A percentile compares a stretch with the other conserved stretches of the same genome.
phyloP scores from a whole-genome alignment of 2,797 vertebrate genomes.

The Mus spretus region DNA sequence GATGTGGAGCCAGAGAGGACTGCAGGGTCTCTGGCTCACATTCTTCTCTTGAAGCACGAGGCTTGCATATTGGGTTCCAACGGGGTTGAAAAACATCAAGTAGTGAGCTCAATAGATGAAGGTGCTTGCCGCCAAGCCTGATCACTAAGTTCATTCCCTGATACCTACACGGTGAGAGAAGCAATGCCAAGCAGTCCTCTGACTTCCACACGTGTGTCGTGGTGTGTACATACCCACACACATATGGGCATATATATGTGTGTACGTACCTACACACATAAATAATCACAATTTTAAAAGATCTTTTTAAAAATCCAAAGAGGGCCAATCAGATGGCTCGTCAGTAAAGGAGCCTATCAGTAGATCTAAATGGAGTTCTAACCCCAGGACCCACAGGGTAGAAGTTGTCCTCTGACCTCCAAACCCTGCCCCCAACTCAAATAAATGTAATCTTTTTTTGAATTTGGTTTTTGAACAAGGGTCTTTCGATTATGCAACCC shows the following conservation, averaged over 20 bases:
- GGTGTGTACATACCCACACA: neutral
- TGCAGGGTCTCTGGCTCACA: neutral
- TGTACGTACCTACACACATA: neutral
- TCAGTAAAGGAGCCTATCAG: neutral
- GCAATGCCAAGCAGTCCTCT: neutral
- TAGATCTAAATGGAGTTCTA: neutral
- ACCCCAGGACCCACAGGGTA: neutral
- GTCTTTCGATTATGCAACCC: neutral
- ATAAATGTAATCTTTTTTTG: neutral
- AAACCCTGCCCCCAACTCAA: neutral
- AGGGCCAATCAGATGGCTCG: neutral
- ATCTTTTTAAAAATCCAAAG: neutral
- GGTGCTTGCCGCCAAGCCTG: neutral
- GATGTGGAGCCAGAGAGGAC: neutral
- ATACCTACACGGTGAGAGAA: neutral
- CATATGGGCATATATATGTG: neutral
- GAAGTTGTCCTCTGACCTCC: neutral
- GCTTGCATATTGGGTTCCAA: neutral
- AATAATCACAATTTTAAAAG: neutral
- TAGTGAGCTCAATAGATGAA: neutral
- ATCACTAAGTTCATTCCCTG: neutral
- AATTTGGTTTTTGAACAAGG: neutral
- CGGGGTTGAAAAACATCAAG: neutral
- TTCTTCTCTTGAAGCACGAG: neutral
- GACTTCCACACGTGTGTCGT: neutral